A percentile compares a stretch with the other conserved stretches of the same genome.
Conservation (phyloP, 2,888 invertebrate species). For the Harpalus rufipes region DNA sequence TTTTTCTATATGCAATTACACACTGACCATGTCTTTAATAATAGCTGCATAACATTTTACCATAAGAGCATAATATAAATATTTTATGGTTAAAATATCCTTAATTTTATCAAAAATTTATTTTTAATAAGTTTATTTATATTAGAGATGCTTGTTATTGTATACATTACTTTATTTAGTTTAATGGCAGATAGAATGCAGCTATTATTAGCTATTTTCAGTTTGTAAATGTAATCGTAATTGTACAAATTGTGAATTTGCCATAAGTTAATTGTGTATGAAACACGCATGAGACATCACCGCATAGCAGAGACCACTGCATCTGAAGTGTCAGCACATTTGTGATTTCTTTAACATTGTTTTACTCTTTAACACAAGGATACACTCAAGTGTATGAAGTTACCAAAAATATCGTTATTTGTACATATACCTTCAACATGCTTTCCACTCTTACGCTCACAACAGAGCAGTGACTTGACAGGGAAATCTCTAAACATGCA, state of each 20-base stretch:
- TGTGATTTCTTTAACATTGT: conserved; percentile 58
- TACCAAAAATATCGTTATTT: conserved; percentile 76
- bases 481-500: conserved; percentile 21
- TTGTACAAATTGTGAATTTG: conserved; percentile 62
- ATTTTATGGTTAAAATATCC: too few relatives aligned
- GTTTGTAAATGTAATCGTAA: conserved; percentile 26
- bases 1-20: background rate
- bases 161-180: too few relatives aligned
- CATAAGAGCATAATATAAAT: too few relatives aligned
- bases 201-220: background rate
- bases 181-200: background rate
- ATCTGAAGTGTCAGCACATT: conserved; percentile 57
- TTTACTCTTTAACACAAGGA: conserved; percentile 53
- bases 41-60: background rate
- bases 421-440: conserved; percentile 58
- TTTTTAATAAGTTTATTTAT: too few relatives aligned
- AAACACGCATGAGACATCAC: conserved; percentile 53
- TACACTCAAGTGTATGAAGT: conserved; percentile 75
- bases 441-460: conserved; percentile 26
- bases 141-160: too few relatives aligned
- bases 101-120: too few relatives aligned
- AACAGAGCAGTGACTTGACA: conserved; percentile 28
- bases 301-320: conserved; percentile 36
- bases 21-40: background rate
- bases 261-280: conserved; percentile 56